Conservation (phyloP, 2,888 invertebrate genomes). For the Sycophila texana region DNA sequence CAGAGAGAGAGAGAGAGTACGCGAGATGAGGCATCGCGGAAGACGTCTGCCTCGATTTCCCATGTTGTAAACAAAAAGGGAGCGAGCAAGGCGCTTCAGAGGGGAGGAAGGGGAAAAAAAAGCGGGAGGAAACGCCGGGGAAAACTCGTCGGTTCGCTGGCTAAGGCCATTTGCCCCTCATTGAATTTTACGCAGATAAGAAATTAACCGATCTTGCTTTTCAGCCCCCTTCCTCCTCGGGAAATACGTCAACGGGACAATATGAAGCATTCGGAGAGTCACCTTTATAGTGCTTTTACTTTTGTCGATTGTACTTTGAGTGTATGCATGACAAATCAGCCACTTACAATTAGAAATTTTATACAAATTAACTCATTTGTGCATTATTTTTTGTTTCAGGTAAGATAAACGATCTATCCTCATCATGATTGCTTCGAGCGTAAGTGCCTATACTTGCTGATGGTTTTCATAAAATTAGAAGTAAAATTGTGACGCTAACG, state of each 20-base stretch:
- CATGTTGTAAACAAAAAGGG: slow-evolving; percentile 49
- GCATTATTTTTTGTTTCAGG: slow-evolving; percentile 28
- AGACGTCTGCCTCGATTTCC: slow-evolving; percentile 50
- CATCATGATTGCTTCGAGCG: neutral
- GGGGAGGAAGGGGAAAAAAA: neutral
- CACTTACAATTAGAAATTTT: no score
- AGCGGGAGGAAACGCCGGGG: neutral
- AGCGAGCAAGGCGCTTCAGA: neutral
- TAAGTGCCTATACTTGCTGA: neutral
- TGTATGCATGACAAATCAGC: no score
- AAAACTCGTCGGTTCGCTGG: neutral
- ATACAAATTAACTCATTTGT: neutral
- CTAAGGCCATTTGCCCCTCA: slow-evolving; percentile 15
- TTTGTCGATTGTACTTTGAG: no score
- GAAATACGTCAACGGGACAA: no score
- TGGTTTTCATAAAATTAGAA: neutral
- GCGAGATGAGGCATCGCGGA: slow-evolving; percentile 27
- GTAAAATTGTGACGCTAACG: no score
- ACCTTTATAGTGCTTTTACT: no score
- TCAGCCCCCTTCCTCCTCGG: neutral
- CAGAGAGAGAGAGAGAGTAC: slow-evolving; percentile 1
- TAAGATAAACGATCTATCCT: neutral
- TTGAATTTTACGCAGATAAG: slow-evolving; percentile 30
- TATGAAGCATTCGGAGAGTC: no score
- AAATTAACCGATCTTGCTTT: slow-evolving; percentile 33